phyloP scores from a whole-genome alignment of 2,888 invertebrate genomes.

The Ischnus inquisitorius region DNA sequence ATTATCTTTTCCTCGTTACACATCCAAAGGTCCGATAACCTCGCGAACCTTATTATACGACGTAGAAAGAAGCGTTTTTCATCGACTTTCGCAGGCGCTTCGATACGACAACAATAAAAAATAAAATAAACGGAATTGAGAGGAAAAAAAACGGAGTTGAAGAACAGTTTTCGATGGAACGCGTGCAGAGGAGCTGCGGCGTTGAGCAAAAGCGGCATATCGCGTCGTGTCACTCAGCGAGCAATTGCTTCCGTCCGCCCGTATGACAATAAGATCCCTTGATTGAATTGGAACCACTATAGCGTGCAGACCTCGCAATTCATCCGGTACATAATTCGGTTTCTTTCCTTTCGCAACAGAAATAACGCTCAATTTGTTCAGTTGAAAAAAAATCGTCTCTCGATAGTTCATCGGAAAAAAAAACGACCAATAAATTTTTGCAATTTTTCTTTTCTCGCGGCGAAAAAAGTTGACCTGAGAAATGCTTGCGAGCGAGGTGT shows the following conservation, averaged over 20 bases:
- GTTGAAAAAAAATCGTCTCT: neutral
- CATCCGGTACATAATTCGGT: slow-evolving; percentile 65
- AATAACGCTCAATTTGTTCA: neutral
- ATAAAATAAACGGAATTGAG: neutral
- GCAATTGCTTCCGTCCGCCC: slow-evolving; percentile 75
- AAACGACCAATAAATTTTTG: neutral
- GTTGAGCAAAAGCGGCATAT: slow-evolving; percentile 49
- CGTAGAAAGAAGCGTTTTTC: slow-evolving; percentile 21
- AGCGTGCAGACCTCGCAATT: slow-evolving; percentile 44
- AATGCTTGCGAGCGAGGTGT: neutral
- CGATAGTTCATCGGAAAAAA: neutral
- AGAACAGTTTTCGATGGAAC: slow-evolving; percentile 36
- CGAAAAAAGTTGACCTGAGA: neutral
- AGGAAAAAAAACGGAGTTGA: too few species aligned
- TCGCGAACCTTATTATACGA: slow-evolving; percentile 46
- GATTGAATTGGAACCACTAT: slow-evolving; percentile 67
- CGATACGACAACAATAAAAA: neutral
- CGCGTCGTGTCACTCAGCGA: slow-evolving; percentile 67
- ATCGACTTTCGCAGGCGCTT: neutral
- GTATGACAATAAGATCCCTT: slow-evolving; percentile 71
- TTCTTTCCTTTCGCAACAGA: neutral
- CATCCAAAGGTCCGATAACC: slow-evolving; percentile 50
- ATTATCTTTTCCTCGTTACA: slow-evolving; percentile 31
- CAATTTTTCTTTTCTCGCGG: neutral
- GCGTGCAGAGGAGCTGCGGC: neutral